Base-by-base conservation (phyloP, 2,888 invertebrate genomes). In the Drosophila glabriapex region DNA sequence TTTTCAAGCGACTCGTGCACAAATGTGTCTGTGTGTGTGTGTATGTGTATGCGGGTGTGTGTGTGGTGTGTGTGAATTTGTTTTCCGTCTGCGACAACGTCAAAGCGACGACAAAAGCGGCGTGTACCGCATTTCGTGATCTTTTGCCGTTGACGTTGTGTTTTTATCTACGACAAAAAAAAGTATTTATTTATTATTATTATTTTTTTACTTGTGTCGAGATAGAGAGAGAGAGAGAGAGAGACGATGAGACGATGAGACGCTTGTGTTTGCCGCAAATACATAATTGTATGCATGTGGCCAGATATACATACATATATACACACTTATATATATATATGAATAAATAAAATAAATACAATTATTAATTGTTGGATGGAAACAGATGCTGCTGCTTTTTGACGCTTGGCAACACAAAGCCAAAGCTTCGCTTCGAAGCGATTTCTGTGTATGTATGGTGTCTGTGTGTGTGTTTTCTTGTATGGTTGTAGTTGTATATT, bases 101-200 rank as follows among this genome's bases (percentile, higher is more conserved):
- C 85, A 72, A 80, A 80, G 64, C 61, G 66, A 71, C 67, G 71
- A 63, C 53, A 28, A 56, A 22, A 29, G 22, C 58, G 10, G 68
- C 69, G 66, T 72, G 75, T 68, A 85, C 86, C 86, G 75, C 87
- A 68, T 64, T 85, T 89, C 90, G 85, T 90, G 85, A 90, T 85
- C 86, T 90, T 85, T 88, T 69, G 74, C 80, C 77, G 86, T 85
- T 82, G 85, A 85, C 85, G 81, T 85, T 85, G 59, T 66, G 65
- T 59, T 88, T 90, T 86, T 86, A 79, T 91, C 89, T 77, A 74
- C 63, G 35, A 46, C 25, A 46, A 25, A 28, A 55, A 37, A 43
- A 65, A 68, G 66, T 64, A 67, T 77, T 73, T 56, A 69, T 71
- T 76, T 77, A 68, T 74, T 82, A 70, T 69, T 78, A 60, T 68